Percentiles rank a stretch among this genome's conserved stretches.
Conservation (phyloP, 2,797 vertebrate genomes). For the Periparus ater region DNA sequence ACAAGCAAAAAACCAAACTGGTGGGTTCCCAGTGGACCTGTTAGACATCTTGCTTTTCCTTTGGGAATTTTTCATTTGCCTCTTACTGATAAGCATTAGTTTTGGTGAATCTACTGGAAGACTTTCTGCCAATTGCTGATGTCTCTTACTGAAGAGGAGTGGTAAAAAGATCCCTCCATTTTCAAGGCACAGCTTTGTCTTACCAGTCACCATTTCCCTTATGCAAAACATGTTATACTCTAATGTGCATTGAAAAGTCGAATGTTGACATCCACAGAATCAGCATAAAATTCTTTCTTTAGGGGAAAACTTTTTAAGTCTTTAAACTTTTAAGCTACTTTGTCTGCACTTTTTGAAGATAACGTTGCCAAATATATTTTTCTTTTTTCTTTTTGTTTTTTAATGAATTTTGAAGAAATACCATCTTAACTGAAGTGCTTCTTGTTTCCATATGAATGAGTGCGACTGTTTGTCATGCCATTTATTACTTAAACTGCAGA, state of each 20-base stretch:
- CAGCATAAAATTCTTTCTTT: background rate
- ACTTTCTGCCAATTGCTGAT: background rate
- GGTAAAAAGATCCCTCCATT: background rate
- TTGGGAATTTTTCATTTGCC: background rate
- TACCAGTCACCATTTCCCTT: background rate
- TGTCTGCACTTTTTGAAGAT: constrained; percentile 31
- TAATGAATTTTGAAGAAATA: background rate
- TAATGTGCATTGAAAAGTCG: background rate
- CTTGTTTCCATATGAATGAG: constrained; percentile 6
- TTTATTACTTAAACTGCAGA: background rate
- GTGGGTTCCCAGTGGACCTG: background rate
- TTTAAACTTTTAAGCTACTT: background rate
- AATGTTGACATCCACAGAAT: background rate
- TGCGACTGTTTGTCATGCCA: background rate
- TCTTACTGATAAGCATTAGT: background rate
- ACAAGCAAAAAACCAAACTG: background rate
- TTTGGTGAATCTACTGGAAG: background rate
- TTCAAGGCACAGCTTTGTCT: background rate
- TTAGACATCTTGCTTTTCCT: constrained; percentile 10
- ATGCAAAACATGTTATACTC: background rate
- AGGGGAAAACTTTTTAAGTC: background rate
- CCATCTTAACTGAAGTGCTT: constrained; percentile 15
- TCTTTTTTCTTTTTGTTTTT: background rate
- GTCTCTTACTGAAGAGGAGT: background rate
- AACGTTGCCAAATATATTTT: constrained; percentile 45